Evolutionary conservation across 2,113 vertebrate species (phyloP), one percentile per base, ranked within the genome.

Genomic region (Paramisgurnus dabryanus): DNA sequence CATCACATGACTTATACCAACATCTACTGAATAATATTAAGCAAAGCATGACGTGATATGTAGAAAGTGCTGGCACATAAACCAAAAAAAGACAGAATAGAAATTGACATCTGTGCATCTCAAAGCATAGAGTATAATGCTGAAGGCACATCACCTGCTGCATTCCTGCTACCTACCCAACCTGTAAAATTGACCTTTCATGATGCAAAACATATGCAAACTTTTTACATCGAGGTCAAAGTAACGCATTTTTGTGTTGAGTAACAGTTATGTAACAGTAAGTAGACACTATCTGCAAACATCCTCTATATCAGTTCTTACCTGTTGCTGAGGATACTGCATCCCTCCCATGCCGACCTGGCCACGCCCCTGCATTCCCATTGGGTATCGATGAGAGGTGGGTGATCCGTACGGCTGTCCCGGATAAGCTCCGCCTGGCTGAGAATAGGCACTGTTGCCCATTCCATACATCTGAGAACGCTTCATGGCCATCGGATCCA

Each of bases 401-500:
- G 95, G 94, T 65, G 94, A 90, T 45, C 91, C 92, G 0, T 98
- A 98, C 27, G 95, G 87, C 71, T 96, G 95, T 72, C 94, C 93
- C 0, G 94, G 93, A 82, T 96, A 98, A 0, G 94, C 91, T 82
- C 93, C 94, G 84, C 93, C 94, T 82, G 94, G 90, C 79, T 96
- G 96, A n/a, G 95, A 88, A 82, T 97, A 97, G 10, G 95, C 94
- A 87, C 88, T 95, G 89, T 87, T 94, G 81, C 92, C 91, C 93
- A 98, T 94, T 66, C 91, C 93, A 0, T 96, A 98, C 80, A 97
- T 84, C 90, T 97, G 96, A 12, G 96, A 95, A 69, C 96, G 94
- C 91, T 97, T 98, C 95, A 98, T 95, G 78, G 92, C 93, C 96
- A 97, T 95, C 5, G 96, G 93, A 79, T 98, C 96, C 94, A 97